Conservation (phyloP, 2,888 invertebrate species). For the Rapana venosa region DNA sequence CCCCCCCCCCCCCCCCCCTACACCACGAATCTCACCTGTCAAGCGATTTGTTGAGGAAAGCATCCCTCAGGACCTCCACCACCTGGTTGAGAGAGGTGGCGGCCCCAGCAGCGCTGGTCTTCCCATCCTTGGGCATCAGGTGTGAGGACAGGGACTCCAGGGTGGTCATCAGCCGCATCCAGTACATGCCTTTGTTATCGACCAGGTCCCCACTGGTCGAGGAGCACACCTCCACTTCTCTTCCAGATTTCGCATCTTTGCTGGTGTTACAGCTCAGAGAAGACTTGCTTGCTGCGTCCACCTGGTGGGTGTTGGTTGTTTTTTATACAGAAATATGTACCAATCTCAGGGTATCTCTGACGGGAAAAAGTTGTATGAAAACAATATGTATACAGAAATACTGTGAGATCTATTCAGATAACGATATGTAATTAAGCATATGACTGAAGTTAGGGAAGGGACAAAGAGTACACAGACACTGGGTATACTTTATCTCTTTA, state of each 20-base stretch:
- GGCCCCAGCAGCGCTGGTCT: neutral
- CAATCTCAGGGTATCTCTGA: too few species aligned
- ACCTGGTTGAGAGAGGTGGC: slow-evolving; percentile 21
- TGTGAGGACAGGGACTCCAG: slow-evolving; percentile 45
- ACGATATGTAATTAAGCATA: too few species aligned
- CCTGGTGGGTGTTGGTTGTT: neutral
- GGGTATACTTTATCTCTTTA: too few species aligned
- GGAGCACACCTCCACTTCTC: neutral
- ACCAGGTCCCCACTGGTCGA: neutral
- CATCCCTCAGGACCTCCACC: slow-evolving; percentile 39
- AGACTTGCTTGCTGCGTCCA: neutral
- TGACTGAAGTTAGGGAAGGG: too few species aligned
- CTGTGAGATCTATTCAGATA: neutral
- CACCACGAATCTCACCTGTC: slow-evolving; percentile 36
- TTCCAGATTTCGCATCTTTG: neutral
- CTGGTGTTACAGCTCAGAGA: neutral
- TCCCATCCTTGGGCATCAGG: slow-evolving; percentile 31
- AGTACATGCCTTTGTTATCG: slow-evolving; percentile 47
- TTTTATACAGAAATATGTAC: neutral
- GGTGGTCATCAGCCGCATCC: slow-evolving; percentile 50
- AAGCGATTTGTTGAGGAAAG: slow-evolving; percentile 48
- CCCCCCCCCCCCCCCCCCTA: too few species aligned
- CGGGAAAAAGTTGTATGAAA: neutral
- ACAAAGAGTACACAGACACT: too few species aligned
- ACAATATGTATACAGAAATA: neutral